Conservation (phyloP, 2,113 vertebrate species). For the Eubucco bourcierii region DNA sequence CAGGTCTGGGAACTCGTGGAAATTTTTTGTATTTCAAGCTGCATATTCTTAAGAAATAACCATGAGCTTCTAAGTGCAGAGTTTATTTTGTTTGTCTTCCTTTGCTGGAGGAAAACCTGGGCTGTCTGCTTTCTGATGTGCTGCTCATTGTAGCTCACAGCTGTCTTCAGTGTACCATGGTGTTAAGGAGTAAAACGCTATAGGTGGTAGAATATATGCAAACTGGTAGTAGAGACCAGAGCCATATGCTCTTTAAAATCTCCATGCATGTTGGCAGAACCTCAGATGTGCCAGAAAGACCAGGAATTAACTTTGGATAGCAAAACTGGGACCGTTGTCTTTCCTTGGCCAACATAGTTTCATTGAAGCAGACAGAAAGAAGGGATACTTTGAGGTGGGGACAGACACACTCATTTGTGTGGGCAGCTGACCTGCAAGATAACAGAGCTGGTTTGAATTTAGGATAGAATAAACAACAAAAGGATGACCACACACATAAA, state of each 20-base stretch:
- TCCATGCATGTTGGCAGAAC: not conserved
- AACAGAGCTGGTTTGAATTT: not conserved
- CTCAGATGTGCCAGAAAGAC: not conserved
- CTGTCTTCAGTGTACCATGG: not conserved
- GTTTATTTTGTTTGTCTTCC: not conserved
- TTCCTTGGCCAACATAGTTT: not conserved
- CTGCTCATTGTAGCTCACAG: not conserved
- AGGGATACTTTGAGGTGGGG: not conserved
- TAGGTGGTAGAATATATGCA: not conserved
- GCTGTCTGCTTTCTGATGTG: not conserved
- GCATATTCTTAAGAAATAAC: not conserved
- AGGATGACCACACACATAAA: not conserved
- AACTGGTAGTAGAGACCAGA: not conserved
- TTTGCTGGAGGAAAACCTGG: not conserved
- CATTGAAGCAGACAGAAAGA: not conserved
- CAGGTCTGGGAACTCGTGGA: not conserved
- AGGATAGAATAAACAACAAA: not conserved
- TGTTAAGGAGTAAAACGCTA: not conserved
- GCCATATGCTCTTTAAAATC: not conserved
- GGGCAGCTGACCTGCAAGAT: not conserved
- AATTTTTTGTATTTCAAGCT: not conserved
- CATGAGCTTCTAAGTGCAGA: not conserved
- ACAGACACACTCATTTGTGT: not conserved
- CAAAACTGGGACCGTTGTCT: not conserved
- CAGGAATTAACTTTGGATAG: not conserved